phyloP scores from a whole-genome alignment of 2,797 vertebrate species.

The Spea hammondii region DNA sequence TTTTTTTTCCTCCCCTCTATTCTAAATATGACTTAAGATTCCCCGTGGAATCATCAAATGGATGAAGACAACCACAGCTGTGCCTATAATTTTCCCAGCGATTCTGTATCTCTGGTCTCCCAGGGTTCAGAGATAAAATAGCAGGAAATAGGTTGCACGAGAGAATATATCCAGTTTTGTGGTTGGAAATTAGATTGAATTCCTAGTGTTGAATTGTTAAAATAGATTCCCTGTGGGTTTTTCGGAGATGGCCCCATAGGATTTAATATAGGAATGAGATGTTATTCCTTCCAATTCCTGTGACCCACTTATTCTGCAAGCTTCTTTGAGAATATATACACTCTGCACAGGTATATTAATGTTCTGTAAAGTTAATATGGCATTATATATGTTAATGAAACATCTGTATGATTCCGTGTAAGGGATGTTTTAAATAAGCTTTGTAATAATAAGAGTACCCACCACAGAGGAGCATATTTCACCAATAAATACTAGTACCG shows the following conservation, averaged over 20 bases:
- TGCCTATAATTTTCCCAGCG: slow-evolving; percentile 52
- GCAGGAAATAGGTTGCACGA: slow-evolving; percentile 46
- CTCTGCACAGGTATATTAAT: background rate
- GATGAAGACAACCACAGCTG: slow-evolving; percentile 45
- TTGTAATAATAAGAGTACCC: background rate
- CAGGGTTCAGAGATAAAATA: slow-evolving; percentile 51
- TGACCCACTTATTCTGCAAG: slow-evolving; percentile 49
- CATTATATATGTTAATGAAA: slow-evolving; percentile 9
- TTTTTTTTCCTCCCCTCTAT: slow-evolving; percentile 9
- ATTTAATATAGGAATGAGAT: slow-evolving; percentile 53
- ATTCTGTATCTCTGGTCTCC: slow-evolving; percentile 47
- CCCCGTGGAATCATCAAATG: slow-evolving; percentile 46
- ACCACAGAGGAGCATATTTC: too few species aligned
- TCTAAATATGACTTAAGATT: slow-evolving; percentile 52
- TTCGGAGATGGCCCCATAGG: slow-evolving; percentile 48
- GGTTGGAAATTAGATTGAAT: slow-evolving; percentile 52
- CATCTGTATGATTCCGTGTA: slow-evolving; percentile 1
- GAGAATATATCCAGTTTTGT: slow-evolving; percentile 50
- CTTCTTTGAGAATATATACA: slow-evolving; percentile 17
- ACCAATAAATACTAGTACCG: too few species aligned
- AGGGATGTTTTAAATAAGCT: slow-evolving; percentile 8
- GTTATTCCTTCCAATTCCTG: slow-evolving; percentile 42
- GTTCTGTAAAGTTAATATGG: background rate
- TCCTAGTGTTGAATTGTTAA: slow-evolving; percentile 53
- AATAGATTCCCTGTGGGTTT: slow-evolving; percentile 42